Conservation (phyloP, 2,888 invertebrate species). For the Tachina lurida region DNA sequence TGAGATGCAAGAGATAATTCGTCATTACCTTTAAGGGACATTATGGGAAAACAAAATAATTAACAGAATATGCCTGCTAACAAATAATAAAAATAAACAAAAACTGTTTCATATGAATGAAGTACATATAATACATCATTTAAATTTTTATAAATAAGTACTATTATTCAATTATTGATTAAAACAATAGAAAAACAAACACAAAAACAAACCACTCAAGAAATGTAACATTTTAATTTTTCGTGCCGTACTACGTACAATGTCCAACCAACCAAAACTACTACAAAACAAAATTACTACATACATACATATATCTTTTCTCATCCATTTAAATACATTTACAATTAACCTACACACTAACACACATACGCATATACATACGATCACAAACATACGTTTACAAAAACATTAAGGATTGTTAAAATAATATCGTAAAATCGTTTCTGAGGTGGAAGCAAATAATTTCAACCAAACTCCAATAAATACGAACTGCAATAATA, state of each 20-base stretch:
- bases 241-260: constrained; percentile 31
- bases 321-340: neutral
- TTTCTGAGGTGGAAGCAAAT: constrained; percentile 3
- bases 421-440: constrained; percentile 3
- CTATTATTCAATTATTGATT: constrained; percentile 44
- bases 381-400: neutral
- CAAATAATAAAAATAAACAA: constrained; percentile 31
- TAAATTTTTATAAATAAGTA: constrained; percentile 57
- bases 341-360: neutral
- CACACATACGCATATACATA: neutral
- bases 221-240: constrained; percentile 37
- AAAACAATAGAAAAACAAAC: constrained; percentile 28
- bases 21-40: constrained; percentile 51
- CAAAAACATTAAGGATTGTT: neutral
- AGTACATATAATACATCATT: constrained; percentile 39
- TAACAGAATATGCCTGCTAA: constrained; percentile 51
- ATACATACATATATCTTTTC: neutral
- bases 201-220: constrained; percentile 25
- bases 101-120: constrained; percentile 47
- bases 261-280: constrained; percentile 14
- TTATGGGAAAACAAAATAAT: constrained; percentile 40
- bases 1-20: constrained; percentile 21
- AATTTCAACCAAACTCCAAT: constrained; percentile 5
- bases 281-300: neutral
- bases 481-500: constrained; percentile 21